Evolutionary conservation across 2,888 invertebrate species (phyloP).

Genomic region (Bimastos eiseni): DNA sequence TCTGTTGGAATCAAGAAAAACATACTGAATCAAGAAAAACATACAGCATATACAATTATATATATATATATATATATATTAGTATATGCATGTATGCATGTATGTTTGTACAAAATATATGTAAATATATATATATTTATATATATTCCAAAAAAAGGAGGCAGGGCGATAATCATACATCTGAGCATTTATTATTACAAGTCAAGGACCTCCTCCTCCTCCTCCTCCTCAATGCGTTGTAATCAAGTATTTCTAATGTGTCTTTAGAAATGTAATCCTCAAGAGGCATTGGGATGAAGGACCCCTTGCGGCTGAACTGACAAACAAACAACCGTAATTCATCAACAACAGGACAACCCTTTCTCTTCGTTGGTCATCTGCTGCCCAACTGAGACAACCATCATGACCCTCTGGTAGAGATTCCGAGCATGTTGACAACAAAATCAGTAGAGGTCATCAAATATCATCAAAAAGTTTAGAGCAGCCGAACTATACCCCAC

Average conservation of each 20-base stretch:
- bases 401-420: background rate
- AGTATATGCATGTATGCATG: no score
- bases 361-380: background rate
- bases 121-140: no score
- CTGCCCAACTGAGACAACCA: background rate
- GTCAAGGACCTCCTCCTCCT: background rate
- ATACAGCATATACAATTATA: no score
- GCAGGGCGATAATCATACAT: background rate
- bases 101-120: no score
- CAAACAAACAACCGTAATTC: background rate
- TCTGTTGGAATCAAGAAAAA: no score
- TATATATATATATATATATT: no score
- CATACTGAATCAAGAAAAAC: no score
- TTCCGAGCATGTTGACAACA: background rate
- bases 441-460: background rate
- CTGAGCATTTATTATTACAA: background rate
- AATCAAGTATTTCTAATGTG: background rate
- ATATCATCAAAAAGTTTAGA: background rate
- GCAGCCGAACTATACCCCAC: background rate
- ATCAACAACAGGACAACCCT: conserved; percentile 4
- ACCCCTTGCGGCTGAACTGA: background rate
- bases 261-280: background rate
- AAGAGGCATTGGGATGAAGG: background rate
- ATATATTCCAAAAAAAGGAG: no score
- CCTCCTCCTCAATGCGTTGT: background rate